These are phyloP conservation scores for Leguminivora glycinivorella DNA, from an alignment of 1,140 invertebrate genomes.

Conservation along the genomic window DNA sequence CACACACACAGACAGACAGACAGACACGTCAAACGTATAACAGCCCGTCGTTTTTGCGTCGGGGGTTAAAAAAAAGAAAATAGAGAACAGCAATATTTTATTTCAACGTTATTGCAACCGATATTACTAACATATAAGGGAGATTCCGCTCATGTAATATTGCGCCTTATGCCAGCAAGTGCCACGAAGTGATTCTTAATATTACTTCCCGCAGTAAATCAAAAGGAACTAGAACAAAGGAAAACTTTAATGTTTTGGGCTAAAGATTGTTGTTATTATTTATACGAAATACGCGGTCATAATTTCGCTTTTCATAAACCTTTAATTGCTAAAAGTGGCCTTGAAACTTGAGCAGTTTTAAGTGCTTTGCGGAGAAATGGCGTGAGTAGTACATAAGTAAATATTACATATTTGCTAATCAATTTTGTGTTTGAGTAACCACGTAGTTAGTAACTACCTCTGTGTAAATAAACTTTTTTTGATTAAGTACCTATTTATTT, in stretches of 20 bases:
- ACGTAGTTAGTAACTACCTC: too few species aligned
- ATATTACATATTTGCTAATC: too few species aligned
- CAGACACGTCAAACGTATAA: background rate
- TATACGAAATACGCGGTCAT: background rate
- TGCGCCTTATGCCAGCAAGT: background rate
- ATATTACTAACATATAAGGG: background rate
- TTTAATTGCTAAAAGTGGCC: too few species aligned
- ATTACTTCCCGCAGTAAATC: slow-evolving; percentile 2
- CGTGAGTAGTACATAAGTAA: too few species aligned
- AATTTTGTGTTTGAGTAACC: too few species aligned
- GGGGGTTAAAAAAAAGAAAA: background rate
- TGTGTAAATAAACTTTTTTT: too few species aligned
- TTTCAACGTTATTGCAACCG: background rate
- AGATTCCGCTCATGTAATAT: background rate
- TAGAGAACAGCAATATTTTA: background rate
- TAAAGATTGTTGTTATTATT: background rate
- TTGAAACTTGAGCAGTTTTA: too few species aligned
- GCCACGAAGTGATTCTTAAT: slow-evolving; percentile 2
- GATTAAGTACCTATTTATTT: background rate
- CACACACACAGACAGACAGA: too few species aligned
- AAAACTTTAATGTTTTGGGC: background rate
- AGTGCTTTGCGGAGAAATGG: too few species aligned
- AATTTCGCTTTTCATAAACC: too few species aligned
- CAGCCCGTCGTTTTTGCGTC: background rate
- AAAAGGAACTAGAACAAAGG: slow-evolving; percentile 8